Evolutionary conservation across 2,797 vertebrate genomes (phyloP), one percentile per base, ranked within the genome.

Genomic region (Myotis findleyi): DNA sequence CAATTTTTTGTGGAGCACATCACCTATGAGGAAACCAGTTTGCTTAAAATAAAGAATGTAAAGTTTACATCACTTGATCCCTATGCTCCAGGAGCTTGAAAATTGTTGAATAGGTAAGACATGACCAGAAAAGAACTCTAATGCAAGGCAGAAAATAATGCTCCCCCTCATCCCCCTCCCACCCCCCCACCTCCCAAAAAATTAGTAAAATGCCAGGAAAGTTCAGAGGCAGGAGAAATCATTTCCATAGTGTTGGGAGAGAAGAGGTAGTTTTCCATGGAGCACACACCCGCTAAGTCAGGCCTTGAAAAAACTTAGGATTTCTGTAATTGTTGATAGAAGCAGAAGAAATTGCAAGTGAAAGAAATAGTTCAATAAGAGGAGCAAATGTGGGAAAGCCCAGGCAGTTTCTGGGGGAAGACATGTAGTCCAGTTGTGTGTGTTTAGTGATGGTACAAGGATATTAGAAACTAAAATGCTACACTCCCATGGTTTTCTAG

Each of bases 391-490:
- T 55, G 33, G 33, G 81, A 69, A 82, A 71, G 8, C 0, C 59
- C 6, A 66, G 21, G n/a, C 73, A 23, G 9, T 62, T 57, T 73
- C 47, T 76, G 17, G 7, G 6, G n/a, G 8, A 72, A 92, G 79
- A 36, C 14, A n/a, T 12, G 7, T 21, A 57, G 57, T 75, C 44
- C 49, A 59, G 2, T 25, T 69, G 21, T 81, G 8, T 27, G n/a
- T 76, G 9, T 69, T 62, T 30, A 95, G 59, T 59, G 85, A 25
- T 76, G 85, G 80, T 88, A 75, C 57, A 92, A 83, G 69, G 44
- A 77, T 92, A 66, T 96, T 97, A 97, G 93, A 83, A 95, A 90
- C 59, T 59, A 96, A 95, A 95, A 87, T 51, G 68, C 71, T 87
- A 71, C 93, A 68, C 16, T 47, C 85, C 23, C 77, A 96, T 88